phyloP scores from a whole-genome alignment of 2,888 invertebrate species.

The Ferrisia virgata region DNA sequence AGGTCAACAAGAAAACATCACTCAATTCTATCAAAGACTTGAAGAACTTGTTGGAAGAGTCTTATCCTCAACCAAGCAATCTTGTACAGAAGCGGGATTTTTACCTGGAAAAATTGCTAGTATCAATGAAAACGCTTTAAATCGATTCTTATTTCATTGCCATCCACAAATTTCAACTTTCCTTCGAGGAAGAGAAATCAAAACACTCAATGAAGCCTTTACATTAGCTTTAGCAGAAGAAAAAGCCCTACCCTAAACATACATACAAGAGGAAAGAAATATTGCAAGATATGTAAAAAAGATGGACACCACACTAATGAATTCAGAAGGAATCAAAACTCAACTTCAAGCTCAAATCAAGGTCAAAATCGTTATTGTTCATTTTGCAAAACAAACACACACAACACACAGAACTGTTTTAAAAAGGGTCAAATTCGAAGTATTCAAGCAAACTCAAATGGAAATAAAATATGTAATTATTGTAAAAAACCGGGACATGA shows the following conservation, averaged over 20 bases:
- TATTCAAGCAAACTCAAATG: background rate
- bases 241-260: background rate
- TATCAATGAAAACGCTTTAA: background rate
- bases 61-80: background rate
- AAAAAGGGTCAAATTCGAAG: background rate
- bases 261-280: background rate
- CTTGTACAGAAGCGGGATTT: background rate
- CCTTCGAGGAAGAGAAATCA: background rate
- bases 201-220: background rate
- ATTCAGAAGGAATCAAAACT: background rate
- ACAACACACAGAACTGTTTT: background rate
- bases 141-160: background rate
- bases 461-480: background rate
- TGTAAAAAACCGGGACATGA: slow-evolving; percentile 23
- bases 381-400: background rate
- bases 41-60: background rate
- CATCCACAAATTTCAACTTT: background rate
- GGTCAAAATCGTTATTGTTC: background rate
- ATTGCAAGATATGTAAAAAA: background rate
- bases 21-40: slow-evolving; percentile 22
- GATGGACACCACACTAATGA: background rate
- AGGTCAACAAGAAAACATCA: slow-evolving; percentile 32
- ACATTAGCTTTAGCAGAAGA: background rate
- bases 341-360: background rate
- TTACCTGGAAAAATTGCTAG: background rate